Evolutionary conservation across 2,113 vertebrate species (phyloP).

Genomic region (Corythoichthys intestinalis): DNA sequence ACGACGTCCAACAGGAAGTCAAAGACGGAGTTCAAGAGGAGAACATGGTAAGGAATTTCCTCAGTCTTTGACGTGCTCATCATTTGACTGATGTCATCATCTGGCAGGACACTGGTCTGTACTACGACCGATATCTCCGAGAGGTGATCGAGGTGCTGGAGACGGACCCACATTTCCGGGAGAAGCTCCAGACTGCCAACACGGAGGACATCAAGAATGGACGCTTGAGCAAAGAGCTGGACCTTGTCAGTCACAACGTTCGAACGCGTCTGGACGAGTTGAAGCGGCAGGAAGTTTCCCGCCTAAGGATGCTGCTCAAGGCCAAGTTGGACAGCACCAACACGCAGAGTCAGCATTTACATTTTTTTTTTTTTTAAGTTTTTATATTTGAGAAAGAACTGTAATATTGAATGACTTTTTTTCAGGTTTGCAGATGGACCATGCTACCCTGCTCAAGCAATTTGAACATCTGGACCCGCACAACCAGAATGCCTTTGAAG

Average conservation of each 20-base stretch:
- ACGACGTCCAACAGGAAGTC: slow-evolving; percentile 38
- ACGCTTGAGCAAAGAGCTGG: slow-evolving; percentile 85
- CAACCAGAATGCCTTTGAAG: slow-evolving; percentile 90
- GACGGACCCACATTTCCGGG: slow-evolving; percentile 87
- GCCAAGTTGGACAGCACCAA: slow-evolving; percentile 87
- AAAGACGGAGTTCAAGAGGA: slow-evolving; percentile 67
- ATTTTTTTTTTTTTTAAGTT: too few relatives aligned
- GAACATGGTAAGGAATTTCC: slow-evolving; percentile 49
- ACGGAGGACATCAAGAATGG: slow-evolving; percentile 91
- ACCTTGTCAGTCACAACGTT: slow-evolving; percentile 86
- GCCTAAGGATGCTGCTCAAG: slow-evolving; percentile 87
- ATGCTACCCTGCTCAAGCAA: slow-evolving; percentile 83
- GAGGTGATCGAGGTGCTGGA: slow-evolving; percentile 89
- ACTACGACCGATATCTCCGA: slow-evolving; percentile 86
- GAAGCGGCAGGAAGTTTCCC: slow-evolving; percentile 87
- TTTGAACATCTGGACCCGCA: slow-evolving; percentile 91
- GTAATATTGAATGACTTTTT: not conserved
- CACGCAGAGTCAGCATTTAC: slow-evolving; percentile 73
- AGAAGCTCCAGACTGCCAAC: slow-evolving; percentile 87
- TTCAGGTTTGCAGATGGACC: slow-evolving; percentile 83
- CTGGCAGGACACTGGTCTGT: slow-evolving; percentile 83
- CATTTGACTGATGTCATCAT: not conserved
- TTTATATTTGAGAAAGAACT: not conserved
- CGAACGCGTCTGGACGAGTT: slow-evolving; percentile 86
- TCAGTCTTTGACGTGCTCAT: too few relatives aligned